A percentile compares a stretch with the other conserved stretches of the same genome.
These are phyloP conservation scores for Periophthalmodon schlosseri DNA, from an alignment of 2,113 vertebrate genomes.

Conservation along the genomic window DNA sequence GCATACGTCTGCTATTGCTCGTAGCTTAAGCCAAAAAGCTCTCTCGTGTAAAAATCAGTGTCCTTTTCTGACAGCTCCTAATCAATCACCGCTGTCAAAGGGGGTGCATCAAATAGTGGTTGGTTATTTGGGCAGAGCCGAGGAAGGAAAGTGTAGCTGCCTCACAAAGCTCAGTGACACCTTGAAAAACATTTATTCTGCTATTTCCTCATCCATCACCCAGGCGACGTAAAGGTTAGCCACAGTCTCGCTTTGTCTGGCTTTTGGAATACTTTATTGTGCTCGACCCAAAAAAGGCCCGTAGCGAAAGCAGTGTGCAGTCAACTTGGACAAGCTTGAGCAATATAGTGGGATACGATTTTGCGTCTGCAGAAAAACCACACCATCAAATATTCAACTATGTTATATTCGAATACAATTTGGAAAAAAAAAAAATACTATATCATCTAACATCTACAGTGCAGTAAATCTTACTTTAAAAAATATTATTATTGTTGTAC, in stretches of 20 bases:
- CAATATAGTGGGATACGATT: not conserved
- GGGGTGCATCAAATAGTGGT: not conserved
- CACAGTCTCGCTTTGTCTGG: not conserved
- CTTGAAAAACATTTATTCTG: slow-evolving; percentile 1
- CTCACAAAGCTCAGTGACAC: not conserved
- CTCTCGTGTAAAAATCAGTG: slow-evolving; percentile 2
- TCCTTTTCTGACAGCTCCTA: slow-evolving; percentile 20
- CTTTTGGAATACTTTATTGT: not conserved
- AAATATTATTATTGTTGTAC: not conserved
- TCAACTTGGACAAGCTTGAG: not conserved
- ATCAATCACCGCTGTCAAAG: slow-evolving; percentile 14
- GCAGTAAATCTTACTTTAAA: not conserved
- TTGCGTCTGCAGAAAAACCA: not conserved
- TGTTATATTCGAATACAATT: not conserved
- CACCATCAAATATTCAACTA: not conserved
- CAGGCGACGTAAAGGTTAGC: slow-evolving; percentile 2
- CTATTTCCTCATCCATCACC: slow-evolving; percentile 1
- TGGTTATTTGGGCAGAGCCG: not conserved
- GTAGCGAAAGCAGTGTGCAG: not conserved
- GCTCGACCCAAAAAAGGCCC: not conserved
- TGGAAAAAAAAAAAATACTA: too few species aligned
- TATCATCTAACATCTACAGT: not conserved
- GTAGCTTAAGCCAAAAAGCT: not conserved
- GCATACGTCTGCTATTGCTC: not conserved
- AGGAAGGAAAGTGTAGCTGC: not conserved